These are phyloP conservation scores for Heliconius hortense DNA, from an alignment of 2,888 invertebrate genomes.

Conservation along the genomic window DNA sequence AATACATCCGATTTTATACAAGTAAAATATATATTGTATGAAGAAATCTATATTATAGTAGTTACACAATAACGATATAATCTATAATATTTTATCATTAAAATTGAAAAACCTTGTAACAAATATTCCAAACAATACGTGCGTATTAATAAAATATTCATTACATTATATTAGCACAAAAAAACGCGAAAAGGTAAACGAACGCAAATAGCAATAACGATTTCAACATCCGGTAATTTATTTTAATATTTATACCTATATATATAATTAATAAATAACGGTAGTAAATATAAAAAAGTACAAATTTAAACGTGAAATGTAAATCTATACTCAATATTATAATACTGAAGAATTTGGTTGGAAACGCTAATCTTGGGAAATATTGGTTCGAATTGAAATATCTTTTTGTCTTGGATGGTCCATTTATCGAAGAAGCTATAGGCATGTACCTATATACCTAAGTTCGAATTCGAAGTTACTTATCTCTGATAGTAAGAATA, in stretches of 20 bases:
- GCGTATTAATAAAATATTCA: slow-evolving; percentile 12
- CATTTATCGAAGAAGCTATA: too few species aligned
- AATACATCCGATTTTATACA: neutral
- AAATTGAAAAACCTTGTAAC: slow-evolving; percentile 14
- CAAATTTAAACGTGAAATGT: neutral
- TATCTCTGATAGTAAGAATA: too few species aligned
- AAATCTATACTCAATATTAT: neutral
- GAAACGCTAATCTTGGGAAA: neutral
- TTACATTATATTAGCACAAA: neutral
- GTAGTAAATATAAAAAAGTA: neutral
- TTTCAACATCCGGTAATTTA: slow-evolving; percentile 6
- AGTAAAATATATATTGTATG: neutral
- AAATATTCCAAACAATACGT: slow-evolving; percentile 5
- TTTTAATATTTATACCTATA: neutral
- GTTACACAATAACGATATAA: neutral
- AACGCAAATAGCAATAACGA: slow-evolving; percentile 7
- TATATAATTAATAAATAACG: neutral
- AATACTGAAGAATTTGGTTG: neutral
- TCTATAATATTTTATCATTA: neutral
- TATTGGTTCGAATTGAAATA: too few species aligned
- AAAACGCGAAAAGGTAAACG: slow-evolving; percentile 8
- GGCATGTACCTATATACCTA: too few species aligned
- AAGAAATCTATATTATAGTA: neutral
- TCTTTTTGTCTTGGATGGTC: too few species aligned
- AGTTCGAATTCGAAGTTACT: too few species aligned